Evolutionary conservation across 2,797 vertebrate species (phyloP), one percentile per base, ranked within the genome.

Genomic region (Lophura swinhoii): DNA sequence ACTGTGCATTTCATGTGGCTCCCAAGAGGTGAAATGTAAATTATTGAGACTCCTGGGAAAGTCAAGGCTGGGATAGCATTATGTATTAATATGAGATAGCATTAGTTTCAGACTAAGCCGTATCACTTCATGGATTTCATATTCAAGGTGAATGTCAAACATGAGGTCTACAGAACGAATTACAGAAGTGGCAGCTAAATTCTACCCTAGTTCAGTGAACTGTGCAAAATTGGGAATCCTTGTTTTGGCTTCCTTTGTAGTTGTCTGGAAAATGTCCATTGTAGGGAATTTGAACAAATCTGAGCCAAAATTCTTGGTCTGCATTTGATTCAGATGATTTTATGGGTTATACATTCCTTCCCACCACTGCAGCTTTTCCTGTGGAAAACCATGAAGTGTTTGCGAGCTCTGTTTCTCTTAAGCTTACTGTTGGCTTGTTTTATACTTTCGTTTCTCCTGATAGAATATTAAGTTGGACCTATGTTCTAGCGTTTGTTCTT

Each of bases 191-290:
- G 55, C 28, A 82, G 46, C 80, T 82, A 84, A 75, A 63, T 82
- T 73, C 41, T 90, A 7, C 28, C 33, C 6, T 28, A 79, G 35
- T 16, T 13, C 48, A 89, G 39, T 51, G 67, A 87, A 59, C 59
- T 90, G 7, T 71, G 80, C 35, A 55, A 70, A 91, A 89, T 26
- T 63, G 16, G 51, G 77, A 93, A 93, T 90, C 83, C 59, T 86
- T 81, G 33, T 81, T 92, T 90, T 88, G 86, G 26, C 69, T 84
- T 75, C 37, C 10, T n/a, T 83, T 4, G n/a, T 58, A 49, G 44
- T 35, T 91, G 33, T 29, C 91, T 94, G 86, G 76, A 84, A 62
- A 58, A 66, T 35, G 15, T 90, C 83, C 73, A 17, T 78, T 35
- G 33, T 14, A 74, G 73, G 41, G 81, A 88, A 90, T 84, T 88